Evolutionary conservation across 30 jellyfish, hydroid and myxozoan genomes (phyloP).

Genomic region (Cassiopea xamachana): DNA sequence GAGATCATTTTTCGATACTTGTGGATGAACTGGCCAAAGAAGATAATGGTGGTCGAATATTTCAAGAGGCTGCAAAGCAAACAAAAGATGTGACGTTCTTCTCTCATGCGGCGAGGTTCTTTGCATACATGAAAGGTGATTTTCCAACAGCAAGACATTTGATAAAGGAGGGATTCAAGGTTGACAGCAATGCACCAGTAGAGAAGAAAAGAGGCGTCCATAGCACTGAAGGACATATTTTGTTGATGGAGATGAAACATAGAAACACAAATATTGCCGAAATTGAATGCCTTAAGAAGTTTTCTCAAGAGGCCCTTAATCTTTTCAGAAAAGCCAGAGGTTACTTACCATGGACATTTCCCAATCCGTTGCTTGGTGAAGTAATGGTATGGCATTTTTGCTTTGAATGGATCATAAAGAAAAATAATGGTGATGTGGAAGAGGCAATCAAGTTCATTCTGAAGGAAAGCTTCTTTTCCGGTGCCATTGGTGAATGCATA

Average conservation of each 20-base stretch:
- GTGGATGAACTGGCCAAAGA: conserved; percentile 22
- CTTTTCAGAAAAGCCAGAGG: conserved; percentile 48
- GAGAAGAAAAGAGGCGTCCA: conserved; percentile 54
- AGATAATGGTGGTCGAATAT: conserved; percentile 35
- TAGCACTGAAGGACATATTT: conserved; percentile 57
- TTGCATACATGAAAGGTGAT: conserved; percentile 25
- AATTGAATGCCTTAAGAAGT: conserved; percentile 16
- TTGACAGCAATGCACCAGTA: conserved; percentile 32
- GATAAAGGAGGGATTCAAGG: conserved; percentile 42
- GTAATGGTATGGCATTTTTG: conserved; percentile 70
- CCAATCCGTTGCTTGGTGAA: conserved; percentile 65
- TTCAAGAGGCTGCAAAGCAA: conserved; percentile 60
- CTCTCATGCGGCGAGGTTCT: conserved; percentile 62
- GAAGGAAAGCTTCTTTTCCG: conserved; percentile 29
- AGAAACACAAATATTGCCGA: background rate
- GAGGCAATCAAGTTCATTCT: conserved; percentile 38
- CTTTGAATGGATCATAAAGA: conserved; percentile 50
- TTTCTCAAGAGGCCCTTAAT: conserved; percentile 41
- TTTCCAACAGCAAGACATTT: conserved; percentile 41
- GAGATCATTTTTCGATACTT: conserved; percentile 45
- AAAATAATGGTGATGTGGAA: conserved; percentile 38
- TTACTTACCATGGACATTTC: conserved; percentile 61
- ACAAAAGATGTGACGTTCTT: conserved; percentile 49
- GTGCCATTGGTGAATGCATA: conserved; percentile 53
- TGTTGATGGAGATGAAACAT: conserved; percentile 36